Conservation (phyloP, 2,113 vertebrate genomes). For the Actinemys pallida region DNA sequence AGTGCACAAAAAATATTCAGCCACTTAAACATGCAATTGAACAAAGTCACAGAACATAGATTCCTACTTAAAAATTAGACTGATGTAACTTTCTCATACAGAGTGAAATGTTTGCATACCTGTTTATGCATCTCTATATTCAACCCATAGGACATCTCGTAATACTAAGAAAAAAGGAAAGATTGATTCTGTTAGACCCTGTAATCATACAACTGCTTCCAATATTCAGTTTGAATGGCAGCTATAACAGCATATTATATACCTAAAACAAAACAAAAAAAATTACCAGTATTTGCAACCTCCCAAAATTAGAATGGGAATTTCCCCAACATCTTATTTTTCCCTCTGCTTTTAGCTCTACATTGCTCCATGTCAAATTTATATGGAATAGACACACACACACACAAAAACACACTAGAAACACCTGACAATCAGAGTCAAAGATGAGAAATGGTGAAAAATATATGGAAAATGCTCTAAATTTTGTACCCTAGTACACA, state of each 20-base stretch:
- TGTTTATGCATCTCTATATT: constrained; percentile 99
- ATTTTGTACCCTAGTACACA: not conserved
- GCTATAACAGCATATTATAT: not conserved
- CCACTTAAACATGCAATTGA: constrained; percentile 14
- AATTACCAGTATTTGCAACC: not conserved
- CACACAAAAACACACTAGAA: fast-evolving
- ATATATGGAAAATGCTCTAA: not conserved
- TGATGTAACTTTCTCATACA: not conserved
- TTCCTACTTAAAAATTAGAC: constrained; percentile 14
- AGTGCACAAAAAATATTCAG: not conserved
- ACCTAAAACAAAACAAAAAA: not conserved
- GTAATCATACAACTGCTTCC: constrained; percentile 17
- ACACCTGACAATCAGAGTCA: not conserved
- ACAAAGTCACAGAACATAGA: constrained; percentile 21
- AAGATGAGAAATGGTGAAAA: not conserved
- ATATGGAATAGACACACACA: not conserved
- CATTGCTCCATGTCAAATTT: not conserved
- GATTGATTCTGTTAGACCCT: constrained; percentile 55
- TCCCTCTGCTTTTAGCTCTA: not conserved
- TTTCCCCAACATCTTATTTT: not conserved
- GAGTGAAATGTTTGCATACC: constrained; percentile 82
- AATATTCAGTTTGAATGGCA: constrained; percentile 11
- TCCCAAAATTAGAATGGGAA: not conserved
- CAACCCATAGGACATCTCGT: constrained; percentile 97
- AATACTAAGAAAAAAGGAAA: constrained; percentile 89